These are phyloP conservation scores for Chironex yamaguchii DNA, from an alignment of 30 jellyfish, hydroid and myxozoan species.

Conservation along the genomic window DNA sequence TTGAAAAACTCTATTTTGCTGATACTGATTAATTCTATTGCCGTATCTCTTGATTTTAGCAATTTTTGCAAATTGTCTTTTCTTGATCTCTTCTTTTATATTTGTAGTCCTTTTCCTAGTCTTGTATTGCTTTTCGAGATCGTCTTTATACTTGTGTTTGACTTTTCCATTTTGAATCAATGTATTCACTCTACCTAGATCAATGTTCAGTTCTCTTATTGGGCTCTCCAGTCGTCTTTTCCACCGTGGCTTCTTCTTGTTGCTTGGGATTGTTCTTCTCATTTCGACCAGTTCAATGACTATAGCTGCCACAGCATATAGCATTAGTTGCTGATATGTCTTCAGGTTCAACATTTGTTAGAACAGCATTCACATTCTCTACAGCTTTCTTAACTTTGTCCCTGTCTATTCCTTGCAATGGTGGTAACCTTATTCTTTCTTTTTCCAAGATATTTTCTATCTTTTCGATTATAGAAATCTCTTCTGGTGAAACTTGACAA, in stretches of 20 bases:
- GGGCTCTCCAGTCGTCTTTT: neutral
- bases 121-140: slow-evolving; percentile 13
- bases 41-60: neutral
- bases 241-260: slow-evolving; percentile 37
- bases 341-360: slow-evolving; percentile 1
- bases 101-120: neutral
- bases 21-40: neutral
- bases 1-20: neutral
- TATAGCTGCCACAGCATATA: slow-evolving; percentile 28
- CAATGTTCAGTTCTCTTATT: slow-evolving; percentile 4
- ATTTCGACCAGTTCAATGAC: slow-evolving; percentile 12
- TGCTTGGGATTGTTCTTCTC: neutral
- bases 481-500: slow-evolving; percentile 11
- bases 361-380: slow-evolving; percentile 6
- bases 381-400: slow-evolving; percentile 1
- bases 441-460: slow-evolving; percentile 3
- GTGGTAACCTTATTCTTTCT: slow-evolving; percentile 12
- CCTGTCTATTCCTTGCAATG: slow-evolving; percentile 27
- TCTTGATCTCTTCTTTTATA: neutral
- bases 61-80: neutral
- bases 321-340: slow-evolving; percentile 25
- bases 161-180: neutral
- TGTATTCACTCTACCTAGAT: slow-evolving; percentile 26
- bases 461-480: slow-evolving; percentile 15
- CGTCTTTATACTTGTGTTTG: slow-evolving; percentile 7